Evolutionary conservation across 1,140 invertebrate genomes (phyloP).

Genomic region (Bemisia tabaci): DNA sequence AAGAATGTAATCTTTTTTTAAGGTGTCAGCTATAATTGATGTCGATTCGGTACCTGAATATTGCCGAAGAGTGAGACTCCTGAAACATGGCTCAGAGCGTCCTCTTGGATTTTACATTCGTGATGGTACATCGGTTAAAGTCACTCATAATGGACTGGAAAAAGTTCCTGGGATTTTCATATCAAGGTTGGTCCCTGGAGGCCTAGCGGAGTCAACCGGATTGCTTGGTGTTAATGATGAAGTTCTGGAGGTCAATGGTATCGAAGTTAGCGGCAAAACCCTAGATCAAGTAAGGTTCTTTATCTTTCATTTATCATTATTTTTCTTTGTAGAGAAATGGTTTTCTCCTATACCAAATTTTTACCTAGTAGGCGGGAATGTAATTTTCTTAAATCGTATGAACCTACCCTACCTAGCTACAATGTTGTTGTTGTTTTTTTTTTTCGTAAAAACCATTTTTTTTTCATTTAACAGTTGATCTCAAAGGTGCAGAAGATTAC

Average conservation of each 20-base stretch:
- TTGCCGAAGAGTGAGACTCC: slow-evolving; percentile 82
- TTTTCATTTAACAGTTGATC: too few relatives aligned
- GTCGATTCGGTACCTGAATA: slow-evolving; percentile 98
- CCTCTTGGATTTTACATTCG: slow-evolving; percentile 96
- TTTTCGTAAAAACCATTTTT: too few relatives aligned
- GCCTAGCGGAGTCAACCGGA: slow-evolving; percentile 85
- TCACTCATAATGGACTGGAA: slow-evolving; percentile 71
- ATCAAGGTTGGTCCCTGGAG: slow-evolving; percentile 73
- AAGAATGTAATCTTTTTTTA: slow-evolving; percentile 12
- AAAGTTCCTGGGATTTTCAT: slow-evolving; percentile 96
- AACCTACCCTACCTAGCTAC: too few relatives aligned
- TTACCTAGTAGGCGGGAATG: too few relatives aligned
- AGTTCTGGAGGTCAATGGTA: slow-evolving; percentile 99
- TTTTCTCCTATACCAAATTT: too few relatives aligned
- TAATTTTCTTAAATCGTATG: too few relatives aligned
- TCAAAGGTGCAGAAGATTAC: too few relatives aligned
- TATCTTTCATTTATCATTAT: too few relatives aligned
- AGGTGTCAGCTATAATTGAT: slow-evolving; percentile 96
- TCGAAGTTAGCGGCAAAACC: slow-evolving; percentile 94
- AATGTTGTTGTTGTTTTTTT: too few relatives aligned
- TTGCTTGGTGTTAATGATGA: slow-evolving; percentile 97
- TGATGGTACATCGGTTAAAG: slow-evolving; percentile 70
- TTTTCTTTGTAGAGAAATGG: too few relatives aligned
- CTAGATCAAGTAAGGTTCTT: slow-evolving; percentile 58
- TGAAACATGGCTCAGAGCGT: slow-evolving; percentile 95